Evolutionary conservation across 2,113 vertebrate genomes (phyloP).

Genomic region (Petrocephalus microphthalmus): DNA sequence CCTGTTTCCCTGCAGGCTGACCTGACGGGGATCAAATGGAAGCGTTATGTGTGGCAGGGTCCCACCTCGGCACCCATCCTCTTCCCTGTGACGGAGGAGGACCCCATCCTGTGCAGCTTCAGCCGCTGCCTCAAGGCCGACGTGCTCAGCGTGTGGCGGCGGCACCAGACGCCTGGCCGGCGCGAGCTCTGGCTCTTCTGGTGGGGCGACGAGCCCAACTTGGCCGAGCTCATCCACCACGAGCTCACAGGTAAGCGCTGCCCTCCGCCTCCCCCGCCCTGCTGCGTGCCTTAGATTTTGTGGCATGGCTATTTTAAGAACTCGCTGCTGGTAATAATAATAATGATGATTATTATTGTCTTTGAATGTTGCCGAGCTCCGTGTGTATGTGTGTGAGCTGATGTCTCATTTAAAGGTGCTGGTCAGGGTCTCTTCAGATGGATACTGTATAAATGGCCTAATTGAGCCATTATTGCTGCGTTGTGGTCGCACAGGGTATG

Average conservation of each 20-base stretch:
- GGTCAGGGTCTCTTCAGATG: not conserved
- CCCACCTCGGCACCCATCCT: constrained; percentile 93
- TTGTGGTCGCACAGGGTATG: not conserved
- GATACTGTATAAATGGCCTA: not conserved
- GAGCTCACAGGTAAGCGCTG: constrained; percentile 77
- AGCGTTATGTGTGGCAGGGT: constrained; percentile 91
- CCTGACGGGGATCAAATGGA: constrained; percentile 98
- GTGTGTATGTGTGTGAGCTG: not conserved
- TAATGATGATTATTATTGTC: not conserved
- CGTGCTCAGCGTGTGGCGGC: constrained; percentile 87
- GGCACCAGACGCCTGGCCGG: constrained; percentile 85
- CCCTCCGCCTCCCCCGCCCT: not conserved
- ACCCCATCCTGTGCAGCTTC: constrained; percentile 96
- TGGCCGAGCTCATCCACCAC: constrained; percentile 88
- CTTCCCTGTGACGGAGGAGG: constrained; percentile 94
- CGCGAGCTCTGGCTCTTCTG: constrained; percentile 96
- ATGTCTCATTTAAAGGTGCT: not conserved
- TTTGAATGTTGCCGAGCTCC: not conserved
- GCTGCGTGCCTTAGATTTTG: not conserved
- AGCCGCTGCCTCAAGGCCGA: constrained; percentile 94
- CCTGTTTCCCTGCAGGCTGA: constrained; percentile 68
- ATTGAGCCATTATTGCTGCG: not conserved
- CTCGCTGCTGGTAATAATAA: not conserved
- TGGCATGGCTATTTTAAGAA: not conserved
- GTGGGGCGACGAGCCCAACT: constrained; percentile 96